Base-by-base conservation (phyloP, 1,140 invertebrate genomes). In the Papilio helenus region DNA sequence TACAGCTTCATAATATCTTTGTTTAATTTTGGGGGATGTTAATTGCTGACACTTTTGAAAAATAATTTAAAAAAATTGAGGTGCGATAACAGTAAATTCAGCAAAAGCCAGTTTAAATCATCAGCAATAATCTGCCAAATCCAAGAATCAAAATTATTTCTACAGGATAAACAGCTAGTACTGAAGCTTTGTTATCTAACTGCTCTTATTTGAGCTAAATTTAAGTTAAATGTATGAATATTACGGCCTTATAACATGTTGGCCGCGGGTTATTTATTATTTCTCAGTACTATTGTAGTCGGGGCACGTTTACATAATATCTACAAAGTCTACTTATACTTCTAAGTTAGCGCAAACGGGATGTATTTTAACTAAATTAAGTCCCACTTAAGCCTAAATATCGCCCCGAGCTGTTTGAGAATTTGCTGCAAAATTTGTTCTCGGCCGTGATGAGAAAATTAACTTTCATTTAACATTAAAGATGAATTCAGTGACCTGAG, bases 311-410 rank as follows among this genome's bases (percentile, higher is more conserved):
- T 68, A 26, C 61, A 68, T 68, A 68, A 68, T 29, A 34, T 68
- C 61, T 68, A 68, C 61, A 68, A 65, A 68, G 61, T 34, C 61
- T 29, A 34, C 26, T 68, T 65, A 65, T 65, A 34, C 12, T 68
- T 68, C 12, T 68, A 68, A 68, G 61, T 78, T 78, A 78, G 76
- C 44, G 58, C 39, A 20, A 58, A 49, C 58, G 26, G 73, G 74
- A 76, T 79, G 65, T 82, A 80, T 82, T 82, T 82, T 80, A 80
- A 58, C 79, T 65, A 79, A 84, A 84, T 84, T 81, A 84, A 82
- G 80, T 81, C 74, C 76, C 76, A 84, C 80, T 84, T 84, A 84
- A 84, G 83, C 83, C 81, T 77, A 84, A 84, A 84, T 84, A 84
- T 84, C 81, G 80, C 83, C 29, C 58, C 78, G 81, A 79, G 82